phyloP scores from a whole-genome alignment of 2,888 invertebrate species.

The Drosophila kokeensis region DNA sequence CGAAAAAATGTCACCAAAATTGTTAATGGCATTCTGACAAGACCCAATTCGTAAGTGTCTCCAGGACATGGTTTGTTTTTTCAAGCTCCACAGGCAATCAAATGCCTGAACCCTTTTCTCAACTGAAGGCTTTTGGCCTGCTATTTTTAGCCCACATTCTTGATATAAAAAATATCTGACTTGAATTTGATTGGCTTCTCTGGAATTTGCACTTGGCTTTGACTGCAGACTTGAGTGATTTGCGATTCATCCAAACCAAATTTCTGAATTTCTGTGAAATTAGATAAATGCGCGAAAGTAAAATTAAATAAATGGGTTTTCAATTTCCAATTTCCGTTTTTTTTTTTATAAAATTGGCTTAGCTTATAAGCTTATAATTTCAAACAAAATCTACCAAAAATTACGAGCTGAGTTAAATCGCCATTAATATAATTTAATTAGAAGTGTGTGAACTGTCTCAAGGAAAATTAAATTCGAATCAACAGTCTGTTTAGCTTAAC shows the following conservation, averaged over 20 bases:
- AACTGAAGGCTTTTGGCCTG: conserved; percentile 7
- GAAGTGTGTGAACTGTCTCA: not conserved
- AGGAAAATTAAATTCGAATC: not conserved
- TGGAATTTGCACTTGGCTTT: conserved; percentile 27
- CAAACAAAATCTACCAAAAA: not conserved
- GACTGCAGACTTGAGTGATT: conserved; percentile 24
- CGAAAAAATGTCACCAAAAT: conserved; percentile 44
- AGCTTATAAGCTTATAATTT: not conserved
- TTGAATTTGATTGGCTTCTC: conserved; percentile 43
- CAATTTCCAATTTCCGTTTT: not conserved
- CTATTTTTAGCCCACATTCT: conserved; percentile 37
- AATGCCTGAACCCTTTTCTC: conserved; percentile 34
- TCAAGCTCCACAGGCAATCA: not conserved
- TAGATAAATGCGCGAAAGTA: not conserved
- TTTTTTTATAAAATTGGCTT: not conserved
- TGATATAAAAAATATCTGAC: conserved; percentile 54
- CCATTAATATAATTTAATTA: not conserved
- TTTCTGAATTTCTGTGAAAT: not conserved
- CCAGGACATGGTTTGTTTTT: not conserved
- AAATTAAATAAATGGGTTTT: not conserved
- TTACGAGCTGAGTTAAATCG: not conserved
- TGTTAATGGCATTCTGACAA: conserved; percentile 40
- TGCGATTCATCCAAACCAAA: not conserved
- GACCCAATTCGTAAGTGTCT: conserved; percentile 16
- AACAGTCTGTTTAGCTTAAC: not conserved